phyloP scores from a whole-genome alignment of 2,888 invertebrate genomes.

The Pelosia muscerda region DNA sequence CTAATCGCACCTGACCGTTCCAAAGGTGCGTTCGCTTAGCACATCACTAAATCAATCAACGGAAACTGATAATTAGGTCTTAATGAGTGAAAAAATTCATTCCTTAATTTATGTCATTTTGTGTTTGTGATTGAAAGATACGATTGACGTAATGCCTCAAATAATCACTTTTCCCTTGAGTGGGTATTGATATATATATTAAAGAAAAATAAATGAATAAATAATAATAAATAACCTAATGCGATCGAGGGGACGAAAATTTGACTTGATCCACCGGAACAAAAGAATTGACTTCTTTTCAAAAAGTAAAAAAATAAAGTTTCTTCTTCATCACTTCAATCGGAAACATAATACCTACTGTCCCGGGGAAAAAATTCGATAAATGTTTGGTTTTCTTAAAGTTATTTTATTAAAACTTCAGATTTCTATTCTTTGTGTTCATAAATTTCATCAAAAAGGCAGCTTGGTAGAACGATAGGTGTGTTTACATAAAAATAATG shows the following conservation, averaged over 20 bases:
- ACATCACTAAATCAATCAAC: conserved; percentile 15
- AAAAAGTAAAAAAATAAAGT: no score
- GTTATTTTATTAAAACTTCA: not conserved
- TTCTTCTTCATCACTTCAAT: no score
- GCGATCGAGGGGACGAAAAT: no score
- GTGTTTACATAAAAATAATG: not conserved
- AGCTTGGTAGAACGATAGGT: not conserved
- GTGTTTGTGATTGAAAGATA: conserved; percentile 2
- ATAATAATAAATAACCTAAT: no score
- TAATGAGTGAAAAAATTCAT: conserved; percentile 8
- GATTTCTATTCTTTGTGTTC: not conserved
- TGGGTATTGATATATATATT: not conserved
- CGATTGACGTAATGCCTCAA: not conserved
- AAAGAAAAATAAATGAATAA: no score
- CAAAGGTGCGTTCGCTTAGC: conserved; percentile 14
- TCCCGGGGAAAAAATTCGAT: not conserved
- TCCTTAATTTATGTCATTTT: conserved; percentile 7
- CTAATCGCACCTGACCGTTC: conserved; percentile 19
- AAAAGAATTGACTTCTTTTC: no score
- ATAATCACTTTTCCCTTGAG: not conserved
- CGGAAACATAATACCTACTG: no score
- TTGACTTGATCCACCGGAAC: no score
- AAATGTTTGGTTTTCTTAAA: not conserved
- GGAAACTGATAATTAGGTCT: not conserved
- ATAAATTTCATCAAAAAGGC: not conserved